A percentile compares a stretch with the other conserved stretches of the same genome.
These are phyloP conservation scores for Rhamphomyia laevipes DNA, from an alignment of 2,888 invertebrate species.

Conservation along the genomic window DNA sequence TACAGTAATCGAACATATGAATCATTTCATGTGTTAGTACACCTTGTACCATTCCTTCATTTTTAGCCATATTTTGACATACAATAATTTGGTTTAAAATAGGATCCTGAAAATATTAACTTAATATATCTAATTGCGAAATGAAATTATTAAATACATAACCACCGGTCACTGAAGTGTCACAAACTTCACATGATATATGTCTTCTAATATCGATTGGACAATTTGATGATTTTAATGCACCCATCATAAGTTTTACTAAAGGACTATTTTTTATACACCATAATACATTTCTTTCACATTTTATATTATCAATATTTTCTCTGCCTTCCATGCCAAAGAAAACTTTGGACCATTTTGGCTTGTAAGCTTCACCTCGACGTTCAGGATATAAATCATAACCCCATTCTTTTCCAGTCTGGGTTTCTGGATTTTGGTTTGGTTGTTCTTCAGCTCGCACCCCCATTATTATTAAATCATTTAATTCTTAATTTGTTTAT, in stretches of 20 bases:
- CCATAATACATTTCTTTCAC: constrained; percentile 66
- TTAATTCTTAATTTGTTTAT: too few species aligned
- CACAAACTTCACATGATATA: constrained; percentile 86
- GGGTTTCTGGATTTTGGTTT: too few species aligned
- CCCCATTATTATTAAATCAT: too few species aligned
- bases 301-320: constrained; percentile 57
- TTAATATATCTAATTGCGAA: neutral
- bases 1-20: constrained; percentile 93
- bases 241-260: constrained; percentile 75
- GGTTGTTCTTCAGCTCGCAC: too few species aligned
- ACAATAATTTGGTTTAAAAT: constrained; percentile 53
- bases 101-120: constrained; percentile 20
- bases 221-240: constrained; percentile 51
- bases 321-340: constrained; percentile 58
- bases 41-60: constrained; percentile 59
- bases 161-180: constrained; percentile 73
- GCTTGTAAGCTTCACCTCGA: constrained; percentile 45
- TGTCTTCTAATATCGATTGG: constrained; percentile 75
- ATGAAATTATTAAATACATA: constrained; percentile 47
- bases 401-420: constrained; percentile 44
- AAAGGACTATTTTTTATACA: constrained; percentile 67
- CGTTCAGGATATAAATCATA: constrained; percentile 78
- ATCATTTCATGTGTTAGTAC: constrained; percentile 87
- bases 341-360: constrained; percentile 44
- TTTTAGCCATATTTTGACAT: constrained; percentile 72